These are phyloP conservation scores for Thalassoma bifasciatum DNA, from an alignment of 2,113 vertebrate genomes.

Conservation along the genomic window DNA sequence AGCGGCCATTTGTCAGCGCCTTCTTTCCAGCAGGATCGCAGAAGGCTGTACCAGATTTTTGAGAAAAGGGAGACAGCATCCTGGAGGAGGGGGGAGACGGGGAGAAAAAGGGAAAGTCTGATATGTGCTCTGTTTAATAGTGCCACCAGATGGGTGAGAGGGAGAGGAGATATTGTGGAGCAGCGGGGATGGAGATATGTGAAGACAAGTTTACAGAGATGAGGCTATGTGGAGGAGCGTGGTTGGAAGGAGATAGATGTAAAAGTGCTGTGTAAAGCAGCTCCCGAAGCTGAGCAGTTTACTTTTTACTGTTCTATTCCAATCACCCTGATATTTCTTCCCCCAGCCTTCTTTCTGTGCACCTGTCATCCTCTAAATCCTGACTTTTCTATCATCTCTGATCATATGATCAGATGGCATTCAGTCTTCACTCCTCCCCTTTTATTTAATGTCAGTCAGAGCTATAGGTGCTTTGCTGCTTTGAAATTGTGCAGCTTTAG, in stretches of 20 bases:
- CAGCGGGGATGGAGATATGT: slow-evolving; percentile 21
- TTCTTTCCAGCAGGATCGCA: slow-evolving; percentile 62
- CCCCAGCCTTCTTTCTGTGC: background rate
- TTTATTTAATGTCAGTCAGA: slow-evolving; percentile 11
- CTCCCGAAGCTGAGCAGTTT: background rate
- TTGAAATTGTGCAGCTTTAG: slow-evolving; percentile 2
- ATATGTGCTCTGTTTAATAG: slow-evolving; percentile 41
- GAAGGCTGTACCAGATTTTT: slow-evolving; percentile 56
- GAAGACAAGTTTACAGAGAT: slow-evolving; percentile 38
- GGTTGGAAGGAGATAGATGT: slow-evolving; percentile 3
- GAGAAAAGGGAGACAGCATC: slow-evolving; percentile 31
- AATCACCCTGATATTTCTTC: background rate
- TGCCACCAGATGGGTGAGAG: slow-evolving; percentile 60
- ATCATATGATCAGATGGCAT: background rate
- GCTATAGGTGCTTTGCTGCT: slow-evolving; percentile 15
- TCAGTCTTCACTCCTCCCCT: background rate
- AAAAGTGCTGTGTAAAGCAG: background rate
- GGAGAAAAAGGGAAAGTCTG: slow-evolving; percentile 12
- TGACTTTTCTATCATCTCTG: background rate
- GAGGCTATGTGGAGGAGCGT: slow-evolving; percentile 8
- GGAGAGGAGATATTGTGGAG: slow-evolving; percentile 35
- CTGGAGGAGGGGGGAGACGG: background rate
- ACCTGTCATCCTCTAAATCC: background rate
- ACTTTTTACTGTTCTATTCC: background rate
- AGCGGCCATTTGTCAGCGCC: slow-evolving; percentile 72